phyloP scores from a whole-genome alignment of 2,888 invertebrate species.

The Cistogaster globosa region DNA sequence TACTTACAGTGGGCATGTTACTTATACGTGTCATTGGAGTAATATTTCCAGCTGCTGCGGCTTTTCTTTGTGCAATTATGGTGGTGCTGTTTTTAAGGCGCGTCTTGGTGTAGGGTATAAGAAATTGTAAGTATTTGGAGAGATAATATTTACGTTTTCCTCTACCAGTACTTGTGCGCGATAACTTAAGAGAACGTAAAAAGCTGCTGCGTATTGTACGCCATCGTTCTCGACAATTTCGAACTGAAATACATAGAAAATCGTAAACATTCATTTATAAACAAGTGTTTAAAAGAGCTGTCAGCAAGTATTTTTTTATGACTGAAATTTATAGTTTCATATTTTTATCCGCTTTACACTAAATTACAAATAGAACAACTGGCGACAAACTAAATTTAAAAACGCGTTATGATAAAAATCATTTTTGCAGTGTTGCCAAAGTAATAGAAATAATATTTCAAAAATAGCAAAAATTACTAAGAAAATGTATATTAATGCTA shows the following conservation, averaged over 20 bases:
- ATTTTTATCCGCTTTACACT: too few species aligned
- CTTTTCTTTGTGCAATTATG: slow-evolving; percentile 71
- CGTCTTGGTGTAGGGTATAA: slow-evolving; percentile 80
- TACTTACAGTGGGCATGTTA: slow-evolving; percentile 74
- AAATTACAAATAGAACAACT: too few species aligned
- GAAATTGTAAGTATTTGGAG: slow-evolving; percentile 79
- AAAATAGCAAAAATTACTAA: too few species aligned
- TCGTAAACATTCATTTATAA: too few species aligned
- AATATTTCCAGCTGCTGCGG: slow-evolving; percentile 58
- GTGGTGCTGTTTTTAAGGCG: slow-evolving; percentile 73
- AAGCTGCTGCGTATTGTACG: slow-evolving; percentile 80
- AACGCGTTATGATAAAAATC: too few species aligned
- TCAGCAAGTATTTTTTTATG: too few species aligned
- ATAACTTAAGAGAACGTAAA: slow-evolving; percentile 78
- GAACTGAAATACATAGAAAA: slow-evolving; percentile 74
- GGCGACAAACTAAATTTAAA: too few species aligned
- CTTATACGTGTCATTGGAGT: slow-evolving; percentile 76
- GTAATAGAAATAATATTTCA: too few species aligned
- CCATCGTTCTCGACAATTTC: slow-evolving; percentile 80
- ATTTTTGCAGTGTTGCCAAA: too few species aligned
- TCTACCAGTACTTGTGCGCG: slow-evolving; percentile 79
- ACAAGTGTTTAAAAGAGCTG: too few species aligned
- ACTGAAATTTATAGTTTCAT: too few species aligned
- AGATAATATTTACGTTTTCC: slow-evolving; percentile 80
- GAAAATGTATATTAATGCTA: too few species aligned